Base-by-base conservation (phyloP, 2,113 vertebrate species). In the Progne subis region DNA sequence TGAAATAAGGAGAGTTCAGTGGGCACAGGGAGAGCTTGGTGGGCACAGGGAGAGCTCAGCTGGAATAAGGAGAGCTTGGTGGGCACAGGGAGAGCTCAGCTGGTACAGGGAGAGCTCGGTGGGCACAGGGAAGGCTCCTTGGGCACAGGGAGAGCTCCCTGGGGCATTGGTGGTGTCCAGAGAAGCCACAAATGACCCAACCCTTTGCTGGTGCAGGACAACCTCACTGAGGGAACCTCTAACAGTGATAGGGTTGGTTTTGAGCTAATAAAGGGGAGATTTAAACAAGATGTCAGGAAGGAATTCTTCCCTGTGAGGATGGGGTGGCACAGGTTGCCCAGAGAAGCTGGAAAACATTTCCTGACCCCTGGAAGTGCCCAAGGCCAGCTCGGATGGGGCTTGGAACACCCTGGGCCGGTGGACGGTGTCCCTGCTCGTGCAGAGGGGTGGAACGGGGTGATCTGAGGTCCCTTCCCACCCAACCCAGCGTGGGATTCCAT, bases 1-100 rank as follows among this genome's bases (percentile, higher is more conserved):
- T n/a, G n/a, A n/a, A n/a, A n/a, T n/a, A n/a, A n/a, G 39, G 70
- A 28, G 70, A 16, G 9, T 3, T 28, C 2, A 0, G 1, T 3
- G 1, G 70, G 39, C 5, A 8, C 39, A n/a, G 4, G 31, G 29
- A 32, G 29, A 7, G 9, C 6, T 18, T 0, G 0, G 10, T 3
- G 4, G 34, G 19, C 26, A 18, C 39, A 43, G 12, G 21, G 29
- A 8, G 67, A 29, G 15, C 21, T n/a, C 3, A 1, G 43, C 4
- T 2, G 23, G 20, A 4, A 13, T 24, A 32, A 3, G 13, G 32
- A 34, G 32, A 17, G 32, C 17, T 34, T 2, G 1, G 12, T 4
- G 6, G 32, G 32, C 32, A 26, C 65, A 68, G 8, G 13, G 46
- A 50, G 28, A 15, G 3, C 12, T 68, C 3, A 0, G 14, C 8